Evolutionary conservation across 2,113 vertebrate species (phyloP).

Genomic region (Penelope pileata): DNA sequence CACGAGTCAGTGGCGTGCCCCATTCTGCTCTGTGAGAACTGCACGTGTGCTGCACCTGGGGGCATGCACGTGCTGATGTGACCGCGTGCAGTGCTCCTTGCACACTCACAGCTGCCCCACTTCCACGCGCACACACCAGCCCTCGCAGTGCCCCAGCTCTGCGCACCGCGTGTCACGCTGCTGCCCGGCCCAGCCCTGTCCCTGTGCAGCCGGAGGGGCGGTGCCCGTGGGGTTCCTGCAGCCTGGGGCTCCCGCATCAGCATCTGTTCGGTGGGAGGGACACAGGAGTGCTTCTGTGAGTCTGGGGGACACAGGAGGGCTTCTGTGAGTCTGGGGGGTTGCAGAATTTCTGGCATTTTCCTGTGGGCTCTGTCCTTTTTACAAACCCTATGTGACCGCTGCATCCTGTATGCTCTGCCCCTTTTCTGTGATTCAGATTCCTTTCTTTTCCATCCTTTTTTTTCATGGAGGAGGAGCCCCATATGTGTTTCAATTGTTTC

Average conservation of each 20-base stretch:
- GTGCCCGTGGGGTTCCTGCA: background rate
- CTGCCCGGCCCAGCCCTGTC: background rate
- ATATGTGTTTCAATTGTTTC: background rate
- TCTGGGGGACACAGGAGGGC: background rate
- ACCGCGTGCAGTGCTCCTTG: background rate
- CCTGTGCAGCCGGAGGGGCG: background rate
- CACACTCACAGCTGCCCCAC: background rate
- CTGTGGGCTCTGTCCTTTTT: background rate
- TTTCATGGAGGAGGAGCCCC: background rate
- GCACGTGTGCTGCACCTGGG: too few relatives aligned
- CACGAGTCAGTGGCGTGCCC: rapidly evolving
- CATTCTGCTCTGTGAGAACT: background rate
- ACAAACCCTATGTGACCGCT: background rate
- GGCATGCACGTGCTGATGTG: background rate
- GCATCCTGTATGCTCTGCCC: background rate
- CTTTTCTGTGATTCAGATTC: background rate
- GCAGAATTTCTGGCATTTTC: background rate
- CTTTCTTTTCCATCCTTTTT: background rate
- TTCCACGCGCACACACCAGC: too few relatives aligned
- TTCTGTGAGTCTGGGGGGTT: background rate
- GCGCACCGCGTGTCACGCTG: rapidly evolving
- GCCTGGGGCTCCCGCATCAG: background rate
- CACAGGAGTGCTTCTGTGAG: background rate
- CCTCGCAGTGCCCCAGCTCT: too few relatives aligned
- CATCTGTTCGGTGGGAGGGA: background rate